Conservation (phyloP, 1,140 invertebrate genomes). For the Drosophila lowei region DNA sequence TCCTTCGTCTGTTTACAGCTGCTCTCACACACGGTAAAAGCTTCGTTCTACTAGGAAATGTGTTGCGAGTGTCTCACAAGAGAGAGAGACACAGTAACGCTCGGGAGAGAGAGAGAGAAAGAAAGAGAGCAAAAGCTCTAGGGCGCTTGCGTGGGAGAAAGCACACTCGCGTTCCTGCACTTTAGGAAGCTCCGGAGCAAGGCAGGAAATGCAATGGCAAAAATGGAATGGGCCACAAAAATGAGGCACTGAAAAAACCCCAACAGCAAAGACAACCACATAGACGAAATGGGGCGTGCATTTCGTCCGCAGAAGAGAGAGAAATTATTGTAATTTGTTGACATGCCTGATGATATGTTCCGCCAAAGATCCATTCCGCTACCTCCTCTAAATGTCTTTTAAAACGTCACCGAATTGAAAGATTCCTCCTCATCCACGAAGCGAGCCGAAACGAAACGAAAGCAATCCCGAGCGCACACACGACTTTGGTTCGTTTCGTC, state of each 20-base stretch:
- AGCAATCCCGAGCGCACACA: slow-evolving; percentile 13
- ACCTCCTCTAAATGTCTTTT: slow-evolving; percentile 7
- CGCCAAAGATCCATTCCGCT: slow-evolving; percentile 20
- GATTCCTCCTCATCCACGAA: slow-evolving; percentile 7
- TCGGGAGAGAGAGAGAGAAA: neutral
- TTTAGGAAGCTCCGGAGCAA: slow-evolving; percentile 36
- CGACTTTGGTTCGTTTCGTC: slow-evolving; percentile 11
- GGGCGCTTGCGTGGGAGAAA: slow-evolving; percentile 66
- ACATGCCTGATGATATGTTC: slow-evolving; percentile 20
- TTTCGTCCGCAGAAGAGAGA: slow-evolving; percentile 8
- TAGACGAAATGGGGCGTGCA: slow-evolving; percentile 39
- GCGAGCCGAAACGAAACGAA: slow-evolving; percentile 30
- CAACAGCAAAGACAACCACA: slow-evolving; percentile 9
- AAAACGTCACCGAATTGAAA: slow-evolving; percentile 26
- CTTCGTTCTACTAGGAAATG: slow-evolving; percentile 67
- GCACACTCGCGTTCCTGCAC: slow-evolving; percentile 39
- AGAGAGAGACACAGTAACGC: neutral
- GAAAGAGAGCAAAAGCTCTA: slow-evolving; percentile 8
- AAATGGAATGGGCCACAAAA: slow-evolving; percentile 24
- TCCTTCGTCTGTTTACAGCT: slow-evolving; percentile 66
- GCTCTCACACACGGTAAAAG: slow-evolving; percentile 59
- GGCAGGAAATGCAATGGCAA: slow-evolving; percentile 61
- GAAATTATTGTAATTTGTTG: slow-evolving; percentile 47
- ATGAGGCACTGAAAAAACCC: slow-evolving; percentile 15
- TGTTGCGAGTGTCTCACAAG: slow-evolving; percentile 63